Evolutionary conservation across 2,113 vertebrate genomes (phyloP).

Genomic region (Leuciscus idus): DNA sequence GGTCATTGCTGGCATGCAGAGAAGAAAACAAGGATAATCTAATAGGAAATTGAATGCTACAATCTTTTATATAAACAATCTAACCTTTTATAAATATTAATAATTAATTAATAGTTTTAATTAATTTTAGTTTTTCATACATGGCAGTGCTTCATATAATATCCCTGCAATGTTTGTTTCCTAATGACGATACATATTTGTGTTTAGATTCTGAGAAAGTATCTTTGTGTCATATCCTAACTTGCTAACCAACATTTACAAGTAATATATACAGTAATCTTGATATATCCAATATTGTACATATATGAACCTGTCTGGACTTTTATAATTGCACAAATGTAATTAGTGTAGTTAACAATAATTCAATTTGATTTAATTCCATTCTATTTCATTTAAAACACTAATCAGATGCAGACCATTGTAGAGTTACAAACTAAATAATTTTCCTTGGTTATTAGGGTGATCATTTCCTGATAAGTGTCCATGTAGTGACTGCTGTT

Average conservation of each 20-base stretch:
- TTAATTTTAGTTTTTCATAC: background rate
- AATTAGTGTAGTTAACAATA: background rate
- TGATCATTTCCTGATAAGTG: background rate
- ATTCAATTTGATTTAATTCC: background rate
- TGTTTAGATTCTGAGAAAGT: background rate
- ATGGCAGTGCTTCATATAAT: background rate
- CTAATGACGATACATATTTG: background rate
- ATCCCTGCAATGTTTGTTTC: background rate
- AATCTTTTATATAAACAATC: background rate
- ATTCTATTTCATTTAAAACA: no score
- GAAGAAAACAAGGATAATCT: background rate
- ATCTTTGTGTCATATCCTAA: background rate
- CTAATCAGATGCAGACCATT: no score
- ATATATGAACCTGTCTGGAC: background rate
- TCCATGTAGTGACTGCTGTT: background rate
- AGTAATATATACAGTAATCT: background rate
- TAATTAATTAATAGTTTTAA: no score
- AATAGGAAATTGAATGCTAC: background rate
- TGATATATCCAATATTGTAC: background rate
- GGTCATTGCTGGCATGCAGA: background rate
- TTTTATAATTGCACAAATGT: no score
- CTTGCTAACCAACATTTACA: background rate
- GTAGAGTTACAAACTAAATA: no score
- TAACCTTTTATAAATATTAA: background rate
- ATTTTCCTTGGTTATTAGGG: no score